These are phyloP conservation scores for Gulo gulo DNA, from an alignment of 2,113 vertebrate species.

Conservation along the genomic window DNA sequence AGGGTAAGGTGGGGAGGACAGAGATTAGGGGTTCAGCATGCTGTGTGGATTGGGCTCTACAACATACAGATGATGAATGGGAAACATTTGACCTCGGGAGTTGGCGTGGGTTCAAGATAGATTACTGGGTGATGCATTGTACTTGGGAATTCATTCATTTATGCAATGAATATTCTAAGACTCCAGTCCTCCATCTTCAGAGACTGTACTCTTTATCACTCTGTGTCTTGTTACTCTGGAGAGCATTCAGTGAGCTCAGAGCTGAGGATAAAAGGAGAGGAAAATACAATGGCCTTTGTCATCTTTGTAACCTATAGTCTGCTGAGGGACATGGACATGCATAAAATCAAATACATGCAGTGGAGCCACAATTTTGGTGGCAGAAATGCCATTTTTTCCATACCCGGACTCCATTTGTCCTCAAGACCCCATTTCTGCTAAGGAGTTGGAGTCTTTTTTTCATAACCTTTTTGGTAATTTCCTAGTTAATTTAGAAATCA, in stretches of 20 bases:
- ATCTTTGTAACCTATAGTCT: neutral
- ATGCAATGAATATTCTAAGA: neutral
- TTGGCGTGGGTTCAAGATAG: neutral
- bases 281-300: neutral
- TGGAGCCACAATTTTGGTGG: neutral
- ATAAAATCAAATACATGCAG: neutral
- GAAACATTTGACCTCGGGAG: neutral
- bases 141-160: neutral
- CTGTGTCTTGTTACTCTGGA: neutral
- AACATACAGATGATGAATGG: neutral
- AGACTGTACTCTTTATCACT: neutral
- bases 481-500: neutral
- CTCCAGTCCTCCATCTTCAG: neutral
- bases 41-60: neutral
- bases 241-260: neutral
- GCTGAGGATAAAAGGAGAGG: neutral
- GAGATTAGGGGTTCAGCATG: too few relatives aligned
- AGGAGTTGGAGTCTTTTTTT: neutral
- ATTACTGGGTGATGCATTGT: neutral
- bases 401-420: neutral
- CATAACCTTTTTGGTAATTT: neutral
- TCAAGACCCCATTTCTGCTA: neutral
- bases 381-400: neutral
- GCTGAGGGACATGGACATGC: neutral
- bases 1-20: neutral